Conservation (phyloP, 2,888 invertebrate genomes). For the Orthonevra nobilis region DNA sequence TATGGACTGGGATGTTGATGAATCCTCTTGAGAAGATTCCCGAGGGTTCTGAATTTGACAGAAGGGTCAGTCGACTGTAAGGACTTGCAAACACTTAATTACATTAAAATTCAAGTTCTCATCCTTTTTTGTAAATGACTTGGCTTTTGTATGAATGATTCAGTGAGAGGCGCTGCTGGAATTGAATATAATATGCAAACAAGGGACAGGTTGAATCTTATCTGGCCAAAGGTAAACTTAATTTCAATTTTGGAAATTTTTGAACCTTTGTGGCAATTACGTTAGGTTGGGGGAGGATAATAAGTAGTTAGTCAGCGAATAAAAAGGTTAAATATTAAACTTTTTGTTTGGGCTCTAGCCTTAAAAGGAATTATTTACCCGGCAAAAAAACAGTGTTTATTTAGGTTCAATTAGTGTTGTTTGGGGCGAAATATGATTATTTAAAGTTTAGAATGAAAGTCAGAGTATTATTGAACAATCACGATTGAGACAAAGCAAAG, state of each 20-base stretch:
- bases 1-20: background rate
- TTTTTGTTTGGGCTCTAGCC: too few species aligned
- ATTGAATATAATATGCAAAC: background rate
- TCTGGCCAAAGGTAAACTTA: slow-evolving; percentile 44
- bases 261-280: slow-evolving; percentile 44
- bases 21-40: background rate
- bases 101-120: slow-evolving; percentile 59
- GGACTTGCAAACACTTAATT: slow-evolving; percentile 42
- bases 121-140: slow-evolving; percentile 26
- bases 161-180: background rate
- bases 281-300: slow-evolving; percentile 24
- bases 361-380: too few species aligned
- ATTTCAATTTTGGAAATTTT: slow-evolving; percentile 55
- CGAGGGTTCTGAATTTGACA: slow-evolving; percentile 8
- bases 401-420: too few species aligned
- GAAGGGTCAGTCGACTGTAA: slow-evolving; percentile 34
- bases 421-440: too few species aligned
- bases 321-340: slow-evolving; percentile 44
- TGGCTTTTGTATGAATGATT: slow-evolving; percentile 23
- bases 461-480: too few species aligned
- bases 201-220: slow-evolving; percentile 12
- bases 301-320: slow-evolving; percentile 52
- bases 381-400: too few species aligned
- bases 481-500: too few species aligned
- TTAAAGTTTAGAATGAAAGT: too few species aligned